Evolutionary conservation across 2,888 invertebrate species (phyloP).

Genomic region (Mactromeris polynyma): DNA sequence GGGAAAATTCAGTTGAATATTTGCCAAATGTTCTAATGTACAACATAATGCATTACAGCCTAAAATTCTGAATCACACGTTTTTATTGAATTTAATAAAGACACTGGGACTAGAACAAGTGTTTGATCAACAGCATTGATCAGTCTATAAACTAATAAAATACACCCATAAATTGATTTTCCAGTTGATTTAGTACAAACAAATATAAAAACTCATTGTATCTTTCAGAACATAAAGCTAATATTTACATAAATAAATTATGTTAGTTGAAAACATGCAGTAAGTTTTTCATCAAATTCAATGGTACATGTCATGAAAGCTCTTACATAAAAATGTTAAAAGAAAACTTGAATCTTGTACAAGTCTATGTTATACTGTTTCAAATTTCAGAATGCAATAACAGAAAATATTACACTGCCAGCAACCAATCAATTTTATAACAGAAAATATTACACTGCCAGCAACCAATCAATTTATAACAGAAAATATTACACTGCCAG

Average conservation of each 20-base stretch:
- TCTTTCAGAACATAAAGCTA: neutral
- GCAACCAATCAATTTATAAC: no score
- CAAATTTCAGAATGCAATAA: no score
- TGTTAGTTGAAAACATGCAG: neutral
- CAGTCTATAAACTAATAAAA: neutral
- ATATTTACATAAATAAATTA: neutral
- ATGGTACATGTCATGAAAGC: neutral
- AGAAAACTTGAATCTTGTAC: neutral
- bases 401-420: no score
- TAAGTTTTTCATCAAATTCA: neutral
- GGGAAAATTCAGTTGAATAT: neutral
- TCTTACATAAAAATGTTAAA: neutral
- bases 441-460: no score
- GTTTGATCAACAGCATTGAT: neutral
- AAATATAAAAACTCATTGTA: neutral
- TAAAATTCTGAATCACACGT: neutral
- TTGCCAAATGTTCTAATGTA: neutral
- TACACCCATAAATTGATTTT: neutral
- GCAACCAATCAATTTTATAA: no score
- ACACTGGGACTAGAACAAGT: neutral
- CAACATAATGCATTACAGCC: neutral
- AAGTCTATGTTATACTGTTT: no score
- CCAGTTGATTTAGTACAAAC: neutral
- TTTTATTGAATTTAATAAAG: neutral
- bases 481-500: no score